These are phyloP conservation scores for human DNA, from an alignment of 2,113 vertebrate species.

Conservation along the genomic window GRCh38 chr15:51844001-51844500, in stretches of 20 bases:
- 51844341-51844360: not conserved
- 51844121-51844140: not conserved
- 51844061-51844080: not conserved
- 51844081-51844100: not conserved
- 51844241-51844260: slow-evolving; percentile 34
- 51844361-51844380: not conserved
- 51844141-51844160: not conserved
- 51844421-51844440: not conserved
- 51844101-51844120: not conserved
- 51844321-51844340: not conserved
- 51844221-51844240: slow-evolving; percentile 7
- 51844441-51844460: not conserved
- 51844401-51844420: not conserved
- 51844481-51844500: slow-evolving; percentile 14
- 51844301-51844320: not conserved
- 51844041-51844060: not conserved
- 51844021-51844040: not conserved
- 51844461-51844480: not conserved
- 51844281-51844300: not conserved
- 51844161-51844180: not conserved
- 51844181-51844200: not conserved
- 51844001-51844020: not conserved
- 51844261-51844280: not conserved
- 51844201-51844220: not conserved
- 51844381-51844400: not conserved